Evolutionary conservation across 2,113 vertebrate genomes (phyloP), one percentile per base, ranked within the genome.

Genomic region (Cnemophilus loriae): DNA sequence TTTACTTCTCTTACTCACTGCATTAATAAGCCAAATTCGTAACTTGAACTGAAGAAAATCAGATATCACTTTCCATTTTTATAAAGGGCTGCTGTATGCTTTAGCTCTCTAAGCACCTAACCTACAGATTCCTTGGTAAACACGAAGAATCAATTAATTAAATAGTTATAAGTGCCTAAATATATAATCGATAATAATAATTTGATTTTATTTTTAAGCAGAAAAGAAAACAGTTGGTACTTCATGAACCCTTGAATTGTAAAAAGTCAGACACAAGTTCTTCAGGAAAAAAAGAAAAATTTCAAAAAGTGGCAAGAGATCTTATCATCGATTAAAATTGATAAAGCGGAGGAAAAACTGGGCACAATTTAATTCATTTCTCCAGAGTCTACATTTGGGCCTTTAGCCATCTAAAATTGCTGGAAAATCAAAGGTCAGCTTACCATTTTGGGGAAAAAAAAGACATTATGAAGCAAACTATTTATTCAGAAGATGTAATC

Each of bases 381-480:
- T 42, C 21, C 10, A 52, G 77, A 77, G 59, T 77, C 52, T 52
- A 41, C 16, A 50, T 52, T 63, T 30, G 71, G 5, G 4, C 26
- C 39, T 73, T 82, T n/a, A 44, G 12, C n/a, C 2, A 22, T 44
- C 23, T 47, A 30, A 79, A 90, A 65, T 28, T 46, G 5, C 2
- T 39, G 27, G 21, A 11, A 86, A 86, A 15, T 57, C 42, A 42
- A 93, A 59, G 20, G 22, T 68, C 28, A 92, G 27, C 7, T 13
- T 60, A 7, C 2, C 10, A 64, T 4, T 2, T 44, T 27, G 4
- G 5, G 6, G 4, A 0, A 1, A 44, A 82, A 77, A 39, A n/a
- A 33, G 3, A 1, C 5, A 49, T 57, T 50, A 27, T 28, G 18
- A 81, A 67, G 20, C 35, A 79, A 90, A 56, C 3, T 8, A 47